Base-by-base conservation (phyloP, 1,140 invertebrate species). In the Campoletis sonorensis region DNA sequence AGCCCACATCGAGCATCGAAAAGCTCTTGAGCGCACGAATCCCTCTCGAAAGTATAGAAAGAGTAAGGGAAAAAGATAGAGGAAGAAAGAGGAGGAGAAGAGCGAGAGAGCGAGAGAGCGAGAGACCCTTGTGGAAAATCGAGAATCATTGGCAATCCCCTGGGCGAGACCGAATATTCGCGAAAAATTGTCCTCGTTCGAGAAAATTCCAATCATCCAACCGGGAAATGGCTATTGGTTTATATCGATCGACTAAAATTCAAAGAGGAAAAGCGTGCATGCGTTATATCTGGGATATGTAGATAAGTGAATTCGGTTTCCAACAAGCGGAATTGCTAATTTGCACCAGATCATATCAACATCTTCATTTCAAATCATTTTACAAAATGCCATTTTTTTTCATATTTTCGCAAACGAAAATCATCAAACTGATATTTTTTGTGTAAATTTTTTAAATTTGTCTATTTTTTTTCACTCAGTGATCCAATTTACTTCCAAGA, bases 91-190 rank as follows among this genome's bases (percentile, higher is more conserved):
- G 51, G n/a, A n/a, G n/a, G n/a, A n/a, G n/a, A n/a, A n/a, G n/a
- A 15, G 51, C 1, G 18, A 54, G 8, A 54, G 18, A 18, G 3
- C n/a, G 18, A 18, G 51, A 7, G n/a, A 11, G 18, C 4, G 3
- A 4, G 7, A 3, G 8, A n/a, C n/a, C n/a, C 61, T 64, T 27
- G 0, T 64, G 61, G 61, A 21, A 26, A 26, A 64, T 64, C 61
- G 61, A 64, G 61, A 64, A 27, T 64, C 61, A 15, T 64, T 26
- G n/a, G 61, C 11, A 64, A 64, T 64, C 61, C 61, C 61, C 61
- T 64, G 23, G 61, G 61, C 23, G n/a, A 54, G n/a, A 54, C 51
- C 51, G 61, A 64, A 64, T 64, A 64, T 64, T 64, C 61, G 61
- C 61, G 61, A 64, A 26, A 64, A 64, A 64, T 64, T 64, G 61